Evolutionary conservation across 2,797 vertebrate species (phyloP).

Genomic region (Hydrolagus colliei): DNA sequence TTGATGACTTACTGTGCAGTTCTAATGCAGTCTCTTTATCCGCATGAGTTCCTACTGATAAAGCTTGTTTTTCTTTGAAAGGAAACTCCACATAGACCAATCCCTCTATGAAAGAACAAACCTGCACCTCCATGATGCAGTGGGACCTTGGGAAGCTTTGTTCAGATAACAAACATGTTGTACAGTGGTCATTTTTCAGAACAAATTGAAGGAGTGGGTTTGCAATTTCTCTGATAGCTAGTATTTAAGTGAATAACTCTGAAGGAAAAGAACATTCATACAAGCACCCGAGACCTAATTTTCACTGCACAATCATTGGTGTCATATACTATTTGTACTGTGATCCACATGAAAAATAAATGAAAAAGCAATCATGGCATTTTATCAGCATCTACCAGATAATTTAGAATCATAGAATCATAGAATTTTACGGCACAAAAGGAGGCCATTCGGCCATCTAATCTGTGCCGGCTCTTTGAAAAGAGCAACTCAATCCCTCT

Average conservation of each 20-base stretch:
- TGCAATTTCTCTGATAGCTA: not conserved
- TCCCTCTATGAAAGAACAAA: constrained; percentile 18
- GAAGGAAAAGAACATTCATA: too few species aligned
- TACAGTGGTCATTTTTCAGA: not conserved
- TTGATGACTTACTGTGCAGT: constrained; percentile 13
- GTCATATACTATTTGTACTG: not conserved
- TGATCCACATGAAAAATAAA: not conserved
- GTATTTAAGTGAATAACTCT: not conserved
- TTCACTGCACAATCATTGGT: not conserved
- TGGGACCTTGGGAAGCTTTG: not conserved
- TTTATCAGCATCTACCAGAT: not conserved
- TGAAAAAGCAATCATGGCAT: not conserved
- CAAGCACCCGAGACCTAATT: not conserved
- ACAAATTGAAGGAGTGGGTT: not conserved
- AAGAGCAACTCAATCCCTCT: too few species aligned
- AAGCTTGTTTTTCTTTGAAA: constrained; percentile 7
- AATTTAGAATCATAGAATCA: not conserved
- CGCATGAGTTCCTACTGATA: not conserved
- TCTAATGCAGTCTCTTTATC: not conserved
- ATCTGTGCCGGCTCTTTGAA: too few species aligned
- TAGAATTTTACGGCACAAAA: too few species aligned
- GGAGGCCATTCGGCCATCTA: too few species aligned
- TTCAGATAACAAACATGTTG: not conserved
- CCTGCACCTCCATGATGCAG: not conserved
- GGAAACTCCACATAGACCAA: constrained; percentile 4